Evolutionary conservation across 1,140 invertebrate genomes (phyloP), one percentile per base, ranked within the genome.

Genomic region (Panagrolaimus sp.): DNA sequence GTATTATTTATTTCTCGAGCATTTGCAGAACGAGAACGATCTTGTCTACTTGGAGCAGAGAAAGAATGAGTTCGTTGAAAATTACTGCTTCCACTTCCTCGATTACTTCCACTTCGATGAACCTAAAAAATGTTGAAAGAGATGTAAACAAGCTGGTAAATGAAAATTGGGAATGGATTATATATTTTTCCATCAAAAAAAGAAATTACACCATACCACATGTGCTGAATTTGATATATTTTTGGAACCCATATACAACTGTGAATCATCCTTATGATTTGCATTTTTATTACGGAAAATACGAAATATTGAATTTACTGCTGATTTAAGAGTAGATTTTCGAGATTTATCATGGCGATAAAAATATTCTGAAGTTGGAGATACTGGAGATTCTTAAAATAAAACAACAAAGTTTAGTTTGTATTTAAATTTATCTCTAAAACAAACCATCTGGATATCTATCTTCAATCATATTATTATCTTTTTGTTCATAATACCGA

Each of bases 21-120:
- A 58, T 58, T 58, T n/a, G 17, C 52, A 58, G 21, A 26, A 26
- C 52, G 52, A 12, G 52, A 58, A 21, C 52, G 52, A 58, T 58
- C 52, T 12, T 58, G 52, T 24, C 52, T 5, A 12, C 21, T 21
- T 14, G 52, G 52, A 10, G 52, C 28, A 1, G 52, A 58, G 8
- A 58, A 58, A 26, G 52, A 58, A 58, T 58, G 52, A 28, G 21
- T 58, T 58, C 52, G 12, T 21, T 58, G 52, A 4, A 58, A 21
- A 26, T 28, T 28, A 10, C 21, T 28, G 7, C 32, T 38, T 7
- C 32, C 32, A 21, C 21, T 26, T 28, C 52, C 52, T 58, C 28
- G 14, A 8, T 26, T 28, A 58, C 52, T 58, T 17, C 52, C 52
- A 21, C 21, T 58, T 58, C 52, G 52, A 58, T 58, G 21, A 28